These are phyloP conservation scores for Alviniconcha strummeri DNA, from an alignment of 2,888 invertebrate species.

Conservation along the genomic window DNA sequence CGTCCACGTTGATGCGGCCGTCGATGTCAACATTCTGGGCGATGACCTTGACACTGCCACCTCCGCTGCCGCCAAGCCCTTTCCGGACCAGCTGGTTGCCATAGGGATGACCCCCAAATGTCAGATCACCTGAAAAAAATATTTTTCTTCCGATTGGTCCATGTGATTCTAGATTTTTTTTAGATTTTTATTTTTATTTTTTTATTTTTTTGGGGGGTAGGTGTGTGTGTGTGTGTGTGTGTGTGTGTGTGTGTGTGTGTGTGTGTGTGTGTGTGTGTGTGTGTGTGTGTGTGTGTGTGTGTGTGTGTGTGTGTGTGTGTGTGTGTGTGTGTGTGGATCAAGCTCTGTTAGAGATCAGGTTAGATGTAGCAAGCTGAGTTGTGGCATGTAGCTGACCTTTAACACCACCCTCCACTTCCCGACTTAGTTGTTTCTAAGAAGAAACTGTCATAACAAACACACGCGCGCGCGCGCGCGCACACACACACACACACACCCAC, in stretches of 20 bases:
- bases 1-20: constrained; percentile 54
- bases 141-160: too few species aligned
- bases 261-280: too few species aligned
- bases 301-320: too few species aligned
- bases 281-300: too few species aligned
- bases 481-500: constrained; percentile 19
- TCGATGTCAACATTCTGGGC: constrained; percentile 59
- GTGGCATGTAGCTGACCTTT: too few species aligned
- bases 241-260: too few species aligned
- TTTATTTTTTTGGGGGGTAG: background rate
- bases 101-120: constrained; percentile 51
- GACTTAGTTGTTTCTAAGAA: too few species aligned
- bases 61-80: constrained; percentile 57
- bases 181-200: background rate
- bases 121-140: constrained; percentile 43
- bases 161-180: background rate
- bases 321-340: too few species aligned
- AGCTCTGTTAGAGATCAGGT: too few species aligned
- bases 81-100: constrained; percentile 48
- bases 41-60: constrained; percentile 50
- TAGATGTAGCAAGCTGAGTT: too few species aligned
- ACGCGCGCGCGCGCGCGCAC: background rate
- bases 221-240: too few species aligned
- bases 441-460: background rate
- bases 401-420: too few species aligned